Evolutionary conservation across 2,797 vertebrate genomes (phyloP).

Genomic region (Liparis tanakae): DNA sequence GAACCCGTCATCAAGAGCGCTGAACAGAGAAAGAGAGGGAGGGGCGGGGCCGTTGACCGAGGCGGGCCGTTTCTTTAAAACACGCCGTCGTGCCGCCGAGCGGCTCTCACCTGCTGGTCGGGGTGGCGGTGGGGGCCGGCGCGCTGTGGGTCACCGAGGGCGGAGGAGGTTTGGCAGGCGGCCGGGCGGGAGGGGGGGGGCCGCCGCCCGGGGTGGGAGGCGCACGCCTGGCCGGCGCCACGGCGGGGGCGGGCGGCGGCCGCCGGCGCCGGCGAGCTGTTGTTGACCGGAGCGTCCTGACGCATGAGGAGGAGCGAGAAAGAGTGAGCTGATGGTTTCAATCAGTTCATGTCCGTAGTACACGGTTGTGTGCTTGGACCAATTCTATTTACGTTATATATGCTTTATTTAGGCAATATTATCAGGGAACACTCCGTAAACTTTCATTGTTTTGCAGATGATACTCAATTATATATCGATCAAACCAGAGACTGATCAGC

Average conservation of each 20-base stretch:
- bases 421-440: no score
- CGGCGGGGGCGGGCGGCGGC: not conserved
- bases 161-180: slow-evolving; percentile 68
- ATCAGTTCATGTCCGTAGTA: slow-evolving; percentile 15
- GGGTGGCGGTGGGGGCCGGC: slow-evolving; percentile 32
- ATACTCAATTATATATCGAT: no score
- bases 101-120: slow-evolving; percentile 68
- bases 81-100: slow-evolving; percentile 6
- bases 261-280: slow-evolving; percentile 87
- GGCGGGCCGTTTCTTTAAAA: slow-evolving; percentile 12
- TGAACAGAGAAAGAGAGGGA: slow-evolving; percentile 31
- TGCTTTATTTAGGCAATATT: no score
- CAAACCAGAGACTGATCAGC: no score
- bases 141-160: slow-evolving; percentile 67
- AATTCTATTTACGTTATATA: no score
- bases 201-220: slow-evolving; percentile 74
- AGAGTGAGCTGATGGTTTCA: slow-evolving; percentile 21
- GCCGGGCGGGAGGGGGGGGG: slow-evolving; percentile 82
- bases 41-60: not conserved
- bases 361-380: no score
- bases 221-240: slow-evolving; percentile 84
- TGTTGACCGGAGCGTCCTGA: slow-evolving; percentile 91
- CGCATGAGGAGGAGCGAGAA: slow-evolving; percentile 16
- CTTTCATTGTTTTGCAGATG: no score
- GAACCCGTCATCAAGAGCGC: slow-evolving; percentile 78